These are phyloP conservation scores for Xiphophorus maculatus DNA, from an alignment of 2,113 vertebrate genomes.

Conservation along the genomic window DNA sequence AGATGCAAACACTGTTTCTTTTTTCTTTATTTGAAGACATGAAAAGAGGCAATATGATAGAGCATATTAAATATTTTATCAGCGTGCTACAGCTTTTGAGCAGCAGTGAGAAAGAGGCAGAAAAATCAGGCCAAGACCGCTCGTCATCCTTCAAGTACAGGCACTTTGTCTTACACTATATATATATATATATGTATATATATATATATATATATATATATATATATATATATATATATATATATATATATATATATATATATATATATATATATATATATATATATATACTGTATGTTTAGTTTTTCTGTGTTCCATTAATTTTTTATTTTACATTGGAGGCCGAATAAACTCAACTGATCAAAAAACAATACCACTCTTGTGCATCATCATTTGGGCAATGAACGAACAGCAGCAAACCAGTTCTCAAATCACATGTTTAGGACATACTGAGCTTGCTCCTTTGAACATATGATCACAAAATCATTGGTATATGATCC, in stretches of 20 bases:
- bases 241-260: too few species aligned
- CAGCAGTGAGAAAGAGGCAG: background rate
- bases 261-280: too few species aligned
- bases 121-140: background rate
- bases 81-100: background rate
- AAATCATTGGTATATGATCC: background rate
- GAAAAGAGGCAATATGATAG: slow-evolving; percentile 3
- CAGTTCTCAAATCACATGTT: background rate
- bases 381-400: background rate
- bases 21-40: background rate
- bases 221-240: too few species aligned
- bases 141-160: background rate
- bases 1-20: background rate
- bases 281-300: too few species aligned
- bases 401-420: background rate
- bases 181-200: too few species aligned
- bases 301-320: too few species aligned
- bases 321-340: too few species aligned
- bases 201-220: too few species aligned
- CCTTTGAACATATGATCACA: background rate
- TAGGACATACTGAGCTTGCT: background rate
- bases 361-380: background rate
- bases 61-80: slow-evolving; percentile 14
- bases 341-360: background rate
- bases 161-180: background rate